These are phyloP conservation scores for Scalopus aquaticus DNA, from an alignment of 2,113 vertebrate genomes.

Conservation along the genomic window DNA sequence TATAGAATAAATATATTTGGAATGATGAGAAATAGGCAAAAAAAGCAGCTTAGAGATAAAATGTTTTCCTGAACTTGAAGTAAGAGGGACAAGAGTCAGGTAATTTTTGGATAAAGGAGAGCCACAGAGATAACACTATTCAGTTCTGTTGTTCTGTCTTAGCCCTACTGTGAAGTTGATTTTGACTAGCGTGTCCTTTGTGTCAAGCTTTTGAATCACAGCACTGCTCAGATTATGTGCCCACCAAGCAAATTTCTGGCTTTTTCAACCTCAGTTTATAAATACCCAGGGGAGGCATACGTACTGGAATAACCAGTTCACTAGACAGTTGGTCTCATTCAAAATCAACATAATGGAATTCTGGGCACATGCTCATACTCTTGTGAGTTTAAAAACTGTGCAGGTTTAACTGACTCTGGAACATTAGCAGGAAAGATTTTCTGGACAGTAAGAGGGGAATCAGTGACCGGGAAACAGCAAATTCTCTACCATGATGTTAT, in stretches of 20 bases:
- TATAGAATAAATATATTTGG: neutral
- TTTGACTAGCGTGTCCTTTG: constrained; percentile 14
- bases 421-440: neutral
- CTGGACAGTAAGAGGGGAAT: neutral
- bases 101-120: constrained; percentile 39
- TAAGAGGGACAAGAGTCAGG: neutral
- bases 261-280: constrained; percentile 32
- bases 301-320: neutral
- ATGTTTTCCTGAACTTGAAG: neutral
- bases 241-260: neutral
- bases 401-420: neutral
- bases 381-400: neutral
- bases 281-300: neutral
- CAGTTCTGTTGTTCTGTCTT: neutral
- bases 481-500: neutral
- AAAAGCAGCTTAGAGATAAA: neutral
- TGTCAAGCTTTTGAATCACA: neutral
- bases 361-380: neutral
- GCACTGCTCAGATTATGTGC: neutral
- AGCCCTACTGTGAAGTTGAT: neutral
- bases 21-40: neutral
- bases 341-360: constrained; percentile 3
- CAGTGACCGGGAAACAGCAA: neutral
- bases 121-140: neutral
- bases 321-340: neutral